A percentile compares a stretch with the other conserved stretches of the same genome.
Evolutionary conservation across 2,113 vertebrate genomes (phyloP).

Genomic region (Noturus placidus): DNA sequence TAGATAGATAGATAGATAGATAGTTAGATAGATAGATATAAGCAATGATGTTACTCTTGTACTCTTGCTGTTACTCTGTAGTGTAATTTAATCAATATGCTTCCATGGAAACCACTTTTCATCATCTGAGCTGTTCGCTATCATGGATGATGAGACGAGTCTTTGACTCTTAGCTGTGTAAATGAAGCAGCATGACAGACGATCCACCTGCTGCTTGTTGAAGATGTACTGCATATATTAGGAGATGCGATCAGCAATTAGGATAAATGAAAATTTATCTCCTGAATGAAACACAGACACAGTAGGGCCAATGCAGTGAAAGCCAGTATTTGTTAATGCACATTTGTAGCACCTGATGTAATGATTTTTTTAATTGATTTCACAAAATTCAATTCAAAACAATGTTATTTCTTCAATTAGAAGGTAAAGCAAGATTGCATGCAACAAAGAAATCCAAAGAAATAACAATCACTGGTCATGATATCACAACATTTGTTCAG

Average conservation of each 20-base stretch:
- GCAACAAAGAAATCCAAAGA: not conserved
- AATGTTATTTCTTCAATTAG: not conserved
- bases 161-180: not conserved
- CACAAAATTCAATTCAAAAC: not conserved
- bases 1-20: too few relatives aligned
- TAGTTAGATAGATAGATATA: too few relatives aligned
- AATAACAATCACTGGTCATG: not conserved
- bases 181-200: not conserved
- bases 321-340: not conserved
- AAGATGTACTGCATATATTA: not conserved
- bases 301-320: not conserved
- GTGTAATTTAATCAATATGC: constrained; percentile 15
- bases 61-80: not conserved
- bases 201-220: constrained; percentile 6
- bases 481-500: not conserved
- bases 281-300: not conserved
- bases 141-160: too few relatives aligned
- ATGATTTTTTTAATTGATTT: not conserved
- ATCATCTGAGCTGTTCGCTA: constrained; percentile 1
- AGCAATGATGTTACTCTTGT: constrained; percentile 1
- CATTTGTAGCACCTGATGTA: not conserved
- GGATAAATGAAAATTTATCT: not conserved
- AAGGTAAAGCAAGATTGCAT: not conserved
- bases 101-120: constrained; percentile 23
- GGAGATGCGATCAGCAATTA: not conserved